A percentile compares a stretch with the other conserved stretches of the same genome.
These are phyloP conservation scores for Etheostoma spectabile DNA, from an alignment of 2,113 vertebrate species.

Conservation along the genomic window DNA sequence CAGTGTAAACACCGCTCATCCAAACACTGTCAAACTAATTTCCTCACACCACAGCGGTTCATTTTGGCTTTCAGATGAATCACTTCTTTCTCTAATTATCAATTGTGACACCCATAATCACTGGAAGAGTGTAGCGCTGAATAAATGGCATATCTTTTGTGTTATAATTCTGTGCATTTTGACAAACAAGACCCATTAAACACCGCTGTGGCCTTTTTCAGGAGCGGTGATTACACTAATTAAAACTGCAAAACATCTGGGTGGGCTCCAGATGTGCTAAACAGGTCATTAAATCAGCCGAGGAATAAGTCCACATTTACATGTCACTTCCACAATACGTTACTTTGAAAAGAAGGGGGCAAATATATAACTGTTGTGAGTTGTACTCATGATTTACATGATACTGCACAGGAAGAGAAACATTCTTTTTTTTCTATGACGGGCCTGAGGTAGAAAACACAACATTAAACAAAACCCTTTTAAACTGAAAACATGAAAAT, in stretches of 20 bases:
- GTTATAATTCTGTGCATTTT: constrained; percentile 83
- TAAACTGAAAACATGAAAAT: too few species aligned
- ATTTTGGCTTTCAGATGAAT: constrained; percentile 78
- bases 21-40: constrained; percentile 77
- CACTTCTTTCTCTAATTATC: constrained; percentile 79
- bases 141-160: constrained; percentile 83
- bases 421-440: neutral
- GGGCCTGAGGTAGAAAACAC: neutral
- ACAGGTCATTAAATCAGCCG: constrained; percentile 81
- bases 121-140: constrained; percentile 71
- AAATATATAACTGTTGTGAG: constrained; percentile 1
- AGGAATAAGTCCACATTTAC: constrained; percentile 76
- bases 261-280: constrained; percentile 73
- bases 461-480: neutral
- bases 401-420: neutral
- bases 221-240: constrained; percentile 83
- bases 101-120: constrained; percentile 82
- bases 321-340: constrained; percentile 46
- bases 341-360: constrained; percentile 26
- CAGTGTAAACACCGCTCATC: constrained; percentile 68
- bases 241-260: constrained; percentile 82
- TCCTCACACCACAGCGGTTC: constrained; percentile 73
- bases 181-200: constrained; percentile 84
- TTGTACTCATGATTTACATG: neutral
- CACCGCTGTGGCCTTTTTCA: constrained; percentile 80